These are phyloP conservation scores for Rousettus leschenaultii DNA, from an alignment of 2,113 vertebrate genomes.

Conservation along the genomic window DNA sequence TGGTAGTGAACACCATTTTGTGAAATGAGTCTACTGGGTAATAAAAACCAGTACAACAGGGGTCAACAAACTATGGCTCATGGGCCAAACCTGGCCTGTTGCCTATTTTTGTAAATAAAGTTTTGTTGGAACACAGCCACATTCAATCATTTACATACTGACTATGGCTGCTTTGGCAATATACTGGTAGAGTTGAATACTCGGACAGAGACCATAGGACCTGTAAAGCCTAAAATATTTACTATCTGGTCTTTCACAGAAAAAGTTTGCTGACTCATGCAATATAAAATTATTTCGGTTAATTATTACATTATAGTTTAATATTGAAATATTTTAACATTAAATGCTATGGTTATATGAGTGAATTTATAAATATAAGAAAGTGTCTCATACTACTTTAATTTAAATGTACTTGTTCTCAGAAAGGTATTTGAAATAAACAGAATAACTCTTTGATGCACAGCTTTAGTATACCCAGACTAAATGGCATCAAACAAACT, in stretches of 20 bases:
- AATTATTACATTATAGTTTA: neutral
- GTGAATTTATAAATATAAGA: neutral
- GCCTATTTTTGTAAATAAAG: slow-evolving; percentile 15
- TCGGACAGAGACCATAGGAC: neutral
- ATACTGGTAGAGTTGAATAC: neutral
- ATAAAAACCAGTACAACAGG: slow-evolving; percentile 24
- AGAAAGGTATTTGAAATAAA: slow-evolving; percentile 8
- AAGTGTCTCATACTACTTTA: neutral
- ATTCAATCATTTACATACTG: neutral
- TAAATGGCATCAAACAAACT: neutral
- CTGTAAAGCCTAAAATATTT: slow-evolving; percentile 15
- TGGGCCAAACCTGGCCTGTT: neutral
- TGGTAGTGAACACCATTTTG: neutral
- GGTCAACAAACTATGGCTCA: neutral
- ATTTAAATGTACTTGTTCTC: neutral
- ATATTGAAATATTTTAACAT: neutral
- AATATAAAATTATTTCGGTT: neutral
- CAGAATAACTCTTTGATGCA: neutral
- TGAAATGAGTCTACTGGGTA: slow-evolving; percentile 26
- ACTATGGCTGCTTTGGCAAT: neutral
- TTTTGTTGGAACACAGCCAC: neutral
- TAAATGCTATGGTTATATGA: neutral
- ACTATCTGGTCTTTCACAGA: neutral
- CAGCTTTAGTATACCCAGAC: neutral
- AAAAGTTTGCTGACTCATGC: neutral